These are phyloP conservation scores for Zygaena filipendulae DNA, from an alignment of 2,888 invertebrate genomes.

Conservation along the genomic window DNA sequence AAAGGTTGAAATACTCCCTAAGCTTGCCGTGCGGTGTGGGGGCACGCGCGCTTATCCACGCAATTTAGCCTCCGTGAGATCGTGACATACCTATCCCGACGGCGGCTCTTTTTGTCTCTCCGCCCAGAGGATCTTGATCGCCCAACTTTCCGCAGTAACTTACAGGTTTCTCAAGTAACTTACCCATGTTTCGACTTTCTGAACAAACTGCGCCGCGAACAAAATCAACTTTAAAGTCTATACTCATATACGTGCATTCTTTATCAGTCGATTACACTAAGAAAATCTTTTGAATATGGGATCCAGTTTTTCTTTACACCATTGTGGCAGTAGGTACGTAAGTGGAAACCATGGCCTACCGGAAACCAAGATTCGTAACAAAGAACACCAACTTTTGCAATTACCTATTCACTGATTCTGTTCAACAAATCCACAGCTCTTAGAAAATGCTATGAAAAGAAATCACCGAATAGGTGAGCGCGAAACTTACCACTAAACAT, in stretches of 20 bases:
- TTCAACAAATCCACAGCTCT: constrained; percentile 45
- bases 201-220: too few relatives aligned
- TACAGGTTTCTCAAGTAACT: too few relatives aligned
- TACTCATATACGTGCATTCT: too few relatives aligned
- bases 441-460: constrained; percentile 47
- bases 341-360: constrained; percentile 19
- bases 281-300: too few relatives aligned
- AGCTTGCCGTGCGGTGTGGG: constrained; percentile 29
- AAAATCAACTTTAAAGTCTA: constrained; percentile 1
- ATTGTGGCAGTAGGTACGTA: too few relatives aligned
- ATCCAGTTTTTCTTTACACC: too few relatives aligned
- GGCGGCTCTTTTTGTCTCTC: constrained; percentile 32
- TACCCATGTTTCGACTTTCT: too few relatives aligned
- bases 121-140: constrained; percentile 42
- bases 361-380: constrained; percentile 33
- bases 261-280: constrained; percentile 12
- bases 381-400: constrained; percentile 52
- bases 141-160: too few relatives aligned
- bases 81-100: too few relatives aligned
- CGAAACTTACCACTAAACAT: constrained; percentile 65
- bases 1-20: constrained; percentile 20
- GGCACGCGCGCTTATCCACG: constrained; percentile 39
- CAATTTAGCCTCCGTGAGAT: constrained; percentile 39
- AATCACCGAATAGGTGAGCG: constrained; percentile 66
- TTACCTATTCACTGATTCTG: constrained; percentile 53